Evolutionary conservation across 1,140 invertebrate genomes (phyloP).

Genomic region (Pachypeltis micranthus): DNA sequence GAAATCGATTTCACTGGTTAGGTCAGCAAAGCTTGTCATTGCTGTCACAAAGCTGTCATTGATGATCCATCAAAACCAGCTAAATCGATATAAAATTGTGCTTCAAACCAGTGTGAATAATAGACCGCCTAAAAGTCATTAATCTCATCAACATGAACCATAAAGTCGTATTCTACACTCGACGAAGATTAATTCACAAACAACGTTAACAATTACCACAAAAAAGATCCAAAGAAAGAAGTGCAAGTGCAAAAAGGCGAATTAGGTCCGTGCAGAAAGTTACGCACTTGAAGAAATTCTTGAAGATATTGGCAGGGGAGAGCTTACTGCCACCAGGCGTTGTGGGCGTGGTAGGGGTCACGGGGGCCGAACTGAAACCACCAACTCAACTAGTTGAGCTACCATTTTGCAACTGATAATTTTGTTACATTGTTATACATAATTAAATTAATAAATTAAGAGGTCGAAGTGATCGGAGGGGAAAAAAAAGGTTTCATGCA

Average conservation of each 20-base stretch:
- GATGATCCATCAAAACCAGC: too few species aligned
- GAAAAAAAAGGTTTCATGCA: too few species aligned
- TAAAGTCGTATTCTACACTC: not conserved
- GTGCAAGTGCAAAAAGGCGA: constrained; percentile 18
- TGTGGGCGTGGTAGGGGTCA: constrained; percentile 42
- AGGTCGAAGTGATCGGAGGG: too few species aligned
- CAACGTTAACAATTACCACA: not conserved
- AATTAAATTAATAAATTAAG: too few species aligned
- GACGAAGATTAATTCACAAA: not conserved
- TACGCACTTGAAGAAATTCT: constrained; percentile 85
- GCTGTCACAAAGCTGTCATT: too few species aligned
- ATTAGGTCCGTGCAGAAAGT: constrained; percentile 25
- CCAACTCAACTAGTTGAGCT: not conserved
- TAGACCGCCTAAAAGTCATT: constrained; percentile 1
- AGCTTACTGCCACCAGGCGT: constrained; percentile 55
- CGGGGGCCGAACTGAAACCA: constrained; percentile 35
- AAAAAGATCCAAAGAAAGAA: constrained; percentile 14
- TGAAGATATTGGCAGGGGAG: constrained; percentile 78
- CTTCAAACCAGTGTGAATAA: too few species aligned
- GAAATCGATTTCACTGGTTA: too few species aligned
- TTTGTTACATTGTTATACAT: too few species aligned
- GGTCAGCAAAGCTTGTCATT: too few species aligned
- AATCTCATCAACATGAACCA: not conserved
- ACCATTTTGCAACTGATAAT: too few species aligned
- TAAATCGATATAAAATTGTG: too few species aligned